phyloP scores from a whole-genome alignment of 2,113 vertebrate species.

The Centropristis striata region DNA sequence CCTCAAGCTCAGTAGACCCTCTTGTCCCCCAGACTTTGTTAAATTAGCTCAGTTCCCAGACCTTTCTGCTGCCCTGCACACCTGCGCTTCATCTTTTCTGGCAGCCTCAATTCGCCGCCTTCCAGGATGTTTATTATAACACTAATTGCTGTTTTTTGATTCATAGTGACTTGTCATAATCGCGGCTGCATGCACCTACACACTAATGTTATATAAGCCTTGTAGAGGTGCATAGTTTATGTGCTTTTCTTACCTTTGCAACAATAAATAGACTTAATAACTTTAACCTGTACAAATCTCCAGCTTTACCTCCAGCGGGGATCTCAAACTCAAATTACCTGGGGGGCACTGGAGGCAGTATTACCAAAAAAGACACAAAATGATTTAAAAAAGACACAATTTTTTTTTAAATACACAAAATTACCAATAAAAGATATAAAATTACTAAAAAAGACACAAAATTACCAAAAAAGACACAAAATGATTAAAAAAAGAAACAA shows the following conservation, averaged over 20 bases:
- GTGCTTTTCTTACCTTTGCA: not conserved
- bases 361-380: too few relatives aligned
- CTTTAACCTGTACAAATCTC: too few relatives aligned
- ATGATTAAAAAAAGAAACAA: too few relatives aligned
- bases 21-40: conserved; percentile 11
- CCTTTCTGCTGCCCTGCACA: conserved; percentile 19
- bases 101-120: conserved; percentile 40
- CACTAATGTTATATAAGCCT: not conserved
- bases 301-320: too few relatives aligned
- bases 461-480: too few relatives aligned
- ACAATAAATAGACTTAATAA: not conserved
- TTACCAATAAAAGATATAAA: too few relatives aligned
- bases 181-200: conserved; percentile 6
- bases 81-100: conserved; percentile 47
- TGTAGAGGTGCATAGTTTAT: not conserved
- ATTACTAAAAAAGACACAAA: too few relatives aligned
- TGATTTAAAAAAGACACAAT: too few relatives aligned
- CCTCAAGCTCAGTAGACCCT: conserved; percentile 28
- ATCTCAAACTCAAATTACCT: too few relatives aligned
- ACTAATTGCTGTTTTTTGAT: conserved; percentile 45
- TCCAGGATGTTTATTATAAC: conserved; percentile 33
- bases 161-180: conserved; percentile 37
- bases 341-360: too few relatives aligned
- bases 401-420: too few relatives aligned
- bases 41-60: conserved; percentile 27